A percentile compares a stretch with the other conserved stretches of the same genome.
Conservation (phyloP, 2,113 vertebrate species). For the Micronycteris hirsuta region DNA sequence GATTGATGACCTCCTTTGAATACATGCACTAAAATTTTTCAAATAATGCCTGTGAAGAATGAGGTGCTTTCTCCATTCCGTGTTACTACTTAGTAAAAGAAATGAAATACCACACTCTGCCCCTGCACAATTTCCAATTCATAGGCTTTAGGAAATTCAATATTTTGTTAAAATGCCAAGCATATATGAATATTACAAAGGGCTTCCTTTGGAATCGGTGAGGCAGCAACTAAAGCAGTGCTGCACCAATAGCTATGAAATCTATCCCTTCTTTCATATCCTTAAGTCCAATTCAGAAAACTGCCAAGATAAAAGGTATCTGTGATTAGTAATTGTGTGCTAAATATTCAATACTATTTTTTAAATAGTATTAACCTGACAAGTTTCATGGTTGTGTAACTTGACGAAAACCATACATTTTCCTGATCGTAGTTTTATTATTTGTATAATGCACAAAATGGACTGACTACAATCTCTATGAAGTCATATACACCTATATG, state of each 20-base stretch:
- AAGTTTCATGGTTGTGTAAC: not conserved
- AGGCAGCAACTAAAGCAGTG: not conserved
- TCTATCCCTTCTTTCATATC: not conserved
- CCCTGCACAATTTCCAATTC: conserved; percentile 40
- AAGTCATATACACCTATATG: not conserved
- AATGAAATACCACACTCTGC: conserved; percentile 39
- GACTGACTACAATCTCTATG: not conserved
- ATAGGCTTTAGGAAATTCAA: conserved; percentile 45
- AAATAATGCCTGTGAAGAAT: conserved; percentile 23
- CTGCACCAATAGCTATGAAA: not conserved
- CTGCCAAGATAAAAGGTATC: not conserved
- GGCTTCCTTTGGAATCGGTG: not conserved
- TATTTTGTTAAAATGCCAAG: conserved; percentile 70
- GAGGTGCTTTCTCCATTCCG: conserved; percentile 35
- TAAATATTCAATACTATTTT: not conserved
- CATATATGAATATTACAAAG: conserved; percentile 60
- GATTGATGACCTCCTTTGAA: conserved; percentile 53
- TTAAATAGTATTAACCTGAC: not conserved
- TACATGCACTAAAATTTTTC: not conserved
- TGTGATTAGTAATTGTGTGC: not conserved
- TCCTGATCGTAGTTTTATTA: not conserved
- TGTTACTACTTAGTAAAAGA: conserved; percentile 46
- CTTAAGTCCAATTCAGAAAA: not conserved
- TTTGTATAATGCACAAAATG: not conserved
- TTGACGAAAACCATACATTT: not conserved